phyloP scores from a whole-genome alignment of 2,113 vertebrate genomes.

The Struthio camelus region DNA sequence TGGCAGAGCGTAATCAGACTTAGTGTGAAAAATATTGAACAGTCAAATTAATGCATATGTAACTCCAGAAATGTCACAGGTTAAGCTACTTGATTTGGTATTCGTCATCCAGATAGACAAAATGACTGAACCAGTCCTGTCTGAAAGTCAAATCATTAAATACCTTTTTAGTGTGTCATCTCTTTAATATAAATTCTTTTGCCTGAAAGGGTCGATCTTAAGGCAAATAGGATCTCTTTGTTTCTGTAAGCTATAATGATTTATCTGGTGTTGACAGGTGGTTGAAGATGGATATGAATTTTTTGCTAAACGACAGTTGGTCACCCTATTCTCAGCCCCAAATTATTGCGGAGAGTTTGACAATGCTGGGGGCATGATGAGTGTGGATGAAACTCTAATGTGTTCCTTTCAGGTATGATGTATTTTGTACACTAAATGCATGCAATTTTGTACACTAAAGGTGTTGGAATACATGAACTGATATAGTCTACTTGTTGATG shows the following conservation, averaged over 20 bases:
- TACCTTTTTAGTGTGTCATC: neutral
- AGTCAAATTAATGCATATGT: neutral
- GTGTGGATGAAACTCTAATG: constrained; percentile 95
- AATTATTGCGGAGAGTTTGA: constrained; percentile 97
- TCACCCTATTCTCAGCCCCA: constrained; percentile 92
- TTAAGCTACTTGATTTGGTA: neutral
- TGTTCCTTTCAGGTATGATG: constrained; percentile 92
- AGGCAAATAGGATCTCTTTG: neutral
- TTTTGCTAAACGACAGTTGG: constrained; percentile 94
- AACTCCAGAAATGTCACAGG: neutral
- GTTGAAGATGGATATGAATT: constrained; percentile 96
- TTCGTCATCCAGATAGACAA: neutral
- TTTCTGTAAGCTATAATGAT: neutral
- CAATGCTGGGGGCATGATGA: constrained; percentile 97
- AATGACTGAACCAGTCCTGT: neutral
- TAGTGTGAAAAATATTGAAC: neutral
- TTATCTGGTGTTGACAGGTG: constrained; percentile 78
- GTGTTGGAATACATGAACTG: neutral
- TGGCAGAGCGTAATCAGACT: neutral
- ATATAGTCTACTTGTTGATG: fast-evolving
- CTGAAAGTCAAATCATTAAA: neutral
- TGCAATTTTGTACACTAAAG: neutral
- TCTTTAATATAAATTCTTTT: neutral
- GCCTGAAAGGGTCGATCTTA: neutral
- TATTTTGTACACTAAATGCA: neutral